Conservation (phyloP, 2,113 vertebrate genomes). For the Delphinapterus leucas region DNA sequence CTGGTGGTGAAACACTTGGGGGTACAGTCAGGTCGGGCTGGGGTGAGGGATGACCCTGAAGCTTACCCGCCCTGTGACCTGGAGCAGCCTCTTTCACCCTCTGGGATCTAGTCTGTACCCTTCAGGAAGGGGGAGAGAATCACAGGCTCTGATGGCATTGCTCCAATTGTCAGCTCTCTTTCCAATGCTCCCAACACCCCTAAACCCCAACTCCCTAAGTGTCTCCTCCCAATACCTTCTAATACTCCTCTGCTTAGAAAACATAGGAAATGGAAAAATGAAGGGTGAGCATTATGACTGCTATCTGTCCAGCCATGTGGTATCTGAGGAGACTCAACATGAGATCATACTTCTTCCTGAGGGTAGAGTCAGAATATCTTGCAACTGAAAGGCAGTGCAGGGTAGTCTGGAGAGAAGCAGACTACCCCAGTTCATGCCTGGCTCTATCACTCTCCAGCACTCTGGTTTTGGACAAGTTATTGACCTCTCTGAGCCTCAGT, state of each 20-base stretch:
- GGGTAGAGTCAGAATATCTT: background rate
- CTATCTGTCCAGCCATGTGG: fast-evolving
- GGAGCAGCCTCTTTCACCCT: fast-evolving
- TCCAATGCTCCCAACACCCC: background rate
- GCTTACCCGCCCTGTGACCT: fast-evolving
- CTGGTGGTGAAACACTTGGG: fast-evolving
- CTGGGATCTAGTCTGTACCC: background rate
- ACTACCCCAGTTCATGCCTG: background rate
- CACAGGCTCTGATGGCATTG: fast-evolving
- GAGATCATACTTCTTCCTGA: background rate
- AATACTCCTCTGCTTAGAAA: background rate
- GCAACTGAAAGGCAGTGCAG: background rate
- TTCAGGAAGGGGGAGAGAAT: background rate
- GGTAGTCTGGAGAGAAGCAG: too few species aligned
- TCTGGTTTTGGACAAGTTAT: background rate
- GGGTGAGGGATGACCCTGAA: background rate
- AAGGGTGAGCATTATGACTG: background rate
- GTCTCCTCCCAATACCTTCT: background rate
- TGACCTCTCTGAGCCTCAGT: background rate
- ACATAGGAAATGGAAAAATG: background rate
- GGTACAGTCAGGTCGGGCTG: fast-evolving
- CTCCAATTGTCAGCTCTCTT: background rate
- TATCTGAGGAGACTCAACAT: fast-evolving
- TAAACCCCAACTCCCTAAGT: too few species aligned
- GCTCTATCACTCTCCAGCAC: background rate